Evolutionary conservation across 2,113 vertebrate genomes (phyloP).

Genomic region (Triplophysa rosa): DNA sequence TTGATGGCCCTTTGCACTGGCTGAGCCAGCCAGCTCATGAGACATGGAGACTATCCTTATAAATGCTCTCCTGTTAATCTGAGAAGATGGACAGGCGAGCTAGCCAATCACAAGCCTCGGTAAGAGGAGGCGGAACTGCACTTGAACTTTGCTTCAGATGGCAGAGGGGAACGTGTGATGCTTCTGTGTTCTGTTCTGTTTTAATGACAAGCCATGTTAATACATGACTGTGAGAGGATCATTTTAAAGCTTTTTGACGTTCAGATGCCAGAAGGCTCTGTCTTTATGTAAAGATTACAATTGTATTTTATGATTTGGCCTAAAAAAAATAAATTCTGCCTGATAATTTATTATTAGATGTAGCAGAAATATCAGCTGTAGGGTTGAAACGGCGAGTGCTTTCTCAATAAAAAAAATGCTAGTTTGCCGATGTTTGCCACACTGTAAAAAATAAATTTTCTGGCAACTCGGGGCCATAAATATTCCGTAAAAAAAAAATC

Average conservation of each 20-base stretch:
- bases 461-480: too few species aligned
- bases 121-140: background rate
- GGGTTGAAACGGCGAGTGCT: too few species aligned
- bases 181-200: background rate
- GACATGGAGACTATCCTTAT: background rate
- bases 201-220: conserved; percentile 3
- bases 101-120: conserved; percentile 3
- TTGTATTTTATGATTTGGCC: background rate
- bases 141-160: conserved; percentile 3
- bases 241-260: background rate
- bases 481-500: too few species aligned
- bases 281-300: conserved; percentile 1
- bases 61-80: background rate
- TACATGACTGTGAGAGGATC: background rate
- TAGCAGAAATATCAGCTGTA: too few species aligned
- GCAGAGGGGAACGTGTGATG: background rate
- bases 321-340: too few species aligned
- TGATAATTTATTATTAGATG: too few species aligned
- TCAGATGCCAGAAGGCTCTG: background rate
- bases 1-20: conserved; percentile 34
- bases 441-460: too few species aligned
- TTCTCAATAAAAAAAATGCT: too few species aligned
- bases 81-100: background rate
- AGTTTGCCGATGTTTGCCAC: too few species aligned
- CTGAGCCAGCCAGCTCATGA: background rate